Base-by-base conservation (phyloP, 1,140 invertebrate species). In the Alviniconcha marisindica region DNA sequence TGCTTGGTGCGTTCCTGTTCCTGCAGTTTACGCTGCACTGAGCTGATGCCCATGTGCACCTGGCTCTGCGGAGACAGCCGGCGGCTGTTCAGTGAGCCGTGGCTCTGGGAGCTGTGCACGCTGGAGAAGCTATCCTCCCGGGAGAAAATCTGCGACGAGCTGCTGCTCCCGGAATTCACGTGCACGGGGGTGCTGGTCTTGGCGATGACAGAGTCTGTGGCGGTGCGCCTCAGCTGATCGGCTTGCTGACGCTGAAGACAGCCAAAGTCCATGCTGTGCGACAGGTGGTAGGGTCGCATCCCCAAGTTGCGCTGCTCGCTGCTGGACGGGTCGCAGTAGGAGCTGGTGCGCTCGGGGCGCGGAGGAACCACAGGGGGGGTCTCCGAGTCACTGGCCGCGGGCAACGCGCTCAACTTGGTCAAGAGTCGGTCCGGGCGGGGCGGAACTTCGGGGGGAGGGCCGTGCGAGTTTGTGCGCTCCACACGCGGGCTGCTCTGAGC, bases 1-100 rank as follows among this genome's bases (percentile, higher is more conserved):
- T 89, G 87, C 82, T 92, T 92, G 14, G 89, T 91, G 76, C 90
- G 89, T 42, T 91, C 91, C 77, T 91, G 90, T 81, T 92, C 91
- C 38, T 91, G 87, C 33, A 91, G 88, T 81, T 90, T 89, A 14
- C 89, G 84, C 76, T 92, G 92, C 0, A 92, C 90, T 14, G 90
- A 91, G 36, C 90, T 87, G 48, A 92, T 90, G 54, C 91, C 91
- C 90, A 91, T 92, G 77, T 90, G 90, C 18, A 91, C 90, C 24
- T 88, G 83, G 76, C 87, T 90, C 78, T 90, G 87, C 14, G 89
- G 88, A 12, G 90, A 92, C 33, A 90, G 81, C 60, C 90, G 84
- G 1, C 89, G 84, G 36, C 85, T 81, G 76, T 71, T 73, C 48
- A 81, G 40, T 38, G 78, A 80, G 24, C 82, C 73, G 18, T 78